Percentiles rank a stretch among this genome's conserved stretches.
Evolutionary conservation across 1,140 invertebrate species (phyloP).

Genomic region (Zaprionus inermis): DNA sequence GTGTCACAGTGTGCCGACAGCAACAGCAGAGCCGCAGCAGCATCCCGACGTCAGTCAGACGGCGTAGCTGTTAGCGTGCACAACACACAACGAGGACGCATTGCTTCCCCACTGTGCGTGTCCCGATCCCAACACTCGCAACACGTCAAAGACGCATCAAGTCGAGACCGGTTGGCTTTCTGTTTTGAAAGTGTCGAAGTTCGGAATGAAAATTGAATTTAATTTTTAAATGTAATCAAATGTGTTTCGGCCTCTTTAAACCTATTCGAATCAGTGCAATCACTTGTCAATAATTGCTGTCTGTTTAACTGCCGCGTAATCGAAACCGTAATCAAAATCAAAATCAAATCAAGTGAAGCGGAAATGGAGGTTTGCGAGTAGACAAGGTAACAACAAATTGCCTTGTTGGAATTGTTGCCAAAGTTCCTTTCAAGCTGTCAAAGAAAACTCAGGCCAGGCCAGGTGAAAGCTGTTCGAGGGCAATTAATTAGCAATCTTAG

Average conservation of each 20-base stretch:
- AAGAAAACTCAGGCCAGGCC: slow-evolving; percentile 5
- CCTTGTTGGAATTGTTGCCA: slow-evolving; percentile 54
- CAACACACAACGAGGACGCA: slow-evolving; percentile 60
- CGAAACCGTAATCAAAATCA: slow-evolving; percentile 14
- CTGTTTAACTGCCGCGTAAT: slow-evolving; percentile 5
- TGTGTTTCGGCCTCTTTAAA: background rate
- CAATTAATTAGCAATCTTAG: slow-evolving; percentile 37
- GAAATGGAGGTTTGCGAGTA: slow-evolving; percentile 3
- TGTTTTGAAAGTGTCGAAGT: background rate
- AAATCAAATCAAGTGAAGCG: slow-evolving; percentile 27
- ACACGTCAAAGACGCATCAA: background rate
- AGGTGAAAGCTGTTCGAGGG: background rate
- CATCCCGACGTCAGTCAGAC: slow-evolving; percentile 64
- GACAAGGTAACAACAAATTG: slow-evolving; percentile 4
- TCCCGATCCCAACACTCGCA: background rate
- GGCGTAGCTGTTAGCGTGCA: slow-evolving; percentile 77
- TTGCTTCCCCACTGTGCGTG: slow-evolving; percentile 1
- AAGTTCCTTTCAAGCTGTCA: background rate
- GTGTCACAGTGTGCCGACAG: background rate
- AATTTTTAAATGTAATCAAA: slow-evolving; percentile 3
- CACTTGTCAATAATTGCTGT: slow-evolving; percentile 23
- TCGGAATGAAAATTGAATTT: background rate
- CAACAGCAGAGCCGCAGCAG: slow-evolving; percentile 46
- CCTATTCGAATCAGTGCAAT: slow-evolving; percentile 5
- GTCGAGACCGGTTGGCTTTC: background rate